A percentile compares a stretch with the other conserved stretches of the same genome.
phyloP scores from a whole-genome alignment of 2,113 vertebrate species.

The Callocephalon fimbriatum region DNA sequence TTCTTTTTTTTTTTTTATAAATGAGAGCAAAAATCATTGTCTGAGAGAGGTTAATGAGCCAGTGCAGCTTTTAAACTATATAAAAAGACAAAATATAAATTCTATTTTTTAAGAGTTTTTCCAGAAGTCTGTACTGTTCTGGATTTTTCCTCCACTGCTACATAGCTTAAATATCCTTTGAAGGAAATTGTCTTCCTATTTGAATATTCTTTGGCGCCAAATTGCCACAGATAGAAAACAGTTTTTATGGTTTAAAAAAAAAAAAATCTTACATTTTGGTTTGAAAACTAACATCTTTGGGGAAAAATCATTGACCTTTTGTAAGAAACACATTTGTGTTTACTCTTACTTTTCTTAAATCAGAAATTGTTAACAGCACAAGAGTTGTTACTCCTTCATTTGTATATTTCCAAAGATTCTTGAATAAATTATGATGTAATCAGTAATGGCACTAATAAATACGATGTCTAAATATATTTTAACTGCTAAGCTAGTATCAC shows the following conservation, averaged over 20 bases:
- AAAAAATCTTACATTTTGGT: neutral
- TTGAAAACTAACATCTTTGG: neutral
- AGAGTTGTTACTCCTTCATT: neutral
- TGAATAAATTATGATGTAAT: neutral
- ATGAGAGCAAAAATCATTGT: neutral
- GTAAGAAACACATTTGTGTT: neutral
- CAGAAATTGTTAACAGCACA: neutral
- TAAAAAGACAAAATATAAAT: neutral
- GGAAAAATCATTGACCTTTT: neutral
- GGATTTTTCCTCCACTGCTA: neutral
- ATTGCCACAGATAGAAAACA: neutral
- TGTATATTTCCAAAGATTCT: neutral
- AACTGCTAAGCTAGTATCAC: neutral
- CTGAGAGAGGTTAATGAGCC: neutral
- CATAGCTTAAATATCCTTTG: neutral
- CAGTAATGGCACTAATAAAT: neutral
- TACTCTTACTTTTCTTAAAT: neutral
- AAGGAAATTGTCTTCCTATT: neutral
- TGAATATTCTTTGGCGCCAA: neutral
- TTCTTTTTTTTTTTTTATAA: neutral
- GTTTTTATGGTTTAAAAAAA: neutral
- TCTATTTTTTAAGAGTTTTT: neutral
- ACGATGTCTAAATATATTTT: neutral
- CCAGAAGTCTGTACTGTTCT: neutral
- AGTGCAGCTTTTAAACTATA: neutral